Evolutionary conservation across 2,888 invertebrate species (phyloP).

Genomic region (Bellardia bayeri): DNA sequence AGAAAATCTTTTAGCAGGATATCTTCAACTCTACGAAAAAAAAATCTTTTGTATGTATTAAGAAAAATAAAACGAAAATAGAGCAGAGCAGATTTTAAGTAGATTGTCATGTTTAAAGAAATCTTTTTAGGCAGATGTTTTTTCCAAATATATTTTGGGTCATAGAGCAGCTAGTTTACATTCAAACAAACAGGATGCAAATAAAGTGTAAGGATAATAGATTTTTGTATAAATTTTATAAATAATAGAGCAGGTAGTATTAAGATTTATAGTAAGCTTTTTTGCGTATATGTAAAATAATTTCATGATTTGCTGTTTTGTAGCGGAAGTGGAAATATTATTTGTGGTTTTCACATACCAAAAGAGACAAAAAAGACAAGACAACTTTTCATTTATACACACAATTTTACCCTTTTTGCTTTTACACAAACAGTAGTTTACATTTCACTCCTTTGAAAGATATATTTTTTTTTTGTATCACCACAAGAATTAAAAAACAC

Average conservation of each 20-base stretch:
- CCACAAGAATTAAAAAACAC: conserved; percentile 49
- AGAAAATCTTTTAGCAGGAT: conserved; percentile 61
- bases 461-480: conserved; percentile 49
- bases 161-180: conserved; percentile 49
- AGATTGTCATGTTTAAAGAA: conserved; percentile 49
- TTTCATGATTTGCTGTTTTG: not conserved
- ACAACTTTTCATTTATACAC: not conserved
- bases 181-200: conserved; percentile 65
- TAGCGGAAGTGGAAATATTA: conserved; percentile 9
- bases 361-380: too few species aligned
- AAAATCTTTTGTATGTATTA: conserved; percentile 33
- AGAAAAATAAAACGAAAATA: conserved; percentile 5
- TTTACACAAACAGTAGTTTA: conserved; percentile 47
- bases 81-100: conserved; percentile 36
- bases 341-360: conserved; percentile 14
- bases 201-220: conserved; percentile 50
- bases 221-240: conserved; percentile 30
- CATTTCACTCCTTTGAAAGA: conserved; percentile 22
- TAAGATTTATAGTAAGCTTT: not conserved
- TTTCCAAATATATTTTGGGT: conserved; percentile 17
- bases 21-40: conserved; percentile 36
- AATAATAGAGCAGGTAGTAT: conserved; percentile 28
- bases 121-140: conserved; percentile 67
- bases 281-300: not conserved
- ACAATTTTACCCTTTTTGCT: conserved; percentile 44